Base-by-base conservation (phyloP, 1,140 invertebrate species). In the Lepidotrigona ventralis region DNA sequence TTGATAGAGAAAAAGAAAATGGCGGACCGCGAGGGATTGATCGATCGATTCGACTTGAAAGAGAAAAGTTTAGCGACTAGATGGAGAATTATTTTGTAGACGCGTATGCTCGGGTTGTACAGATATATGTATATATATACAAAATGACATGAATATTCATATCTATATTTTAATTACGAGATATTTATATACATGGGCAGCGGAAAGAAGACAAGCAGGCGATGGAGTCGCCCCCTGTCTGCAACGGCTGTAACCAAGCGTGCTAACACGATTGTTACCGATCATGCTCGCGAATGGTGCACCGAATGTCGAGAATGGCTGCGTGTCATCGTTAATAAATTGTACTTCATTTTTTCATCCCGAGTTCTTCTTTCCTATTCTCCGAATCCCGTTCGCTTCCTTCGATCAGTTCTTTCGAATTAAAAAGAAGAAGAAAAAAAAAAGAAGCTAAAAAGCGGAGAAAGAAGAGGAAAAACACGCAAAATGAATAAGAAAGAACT, bases 101-200 rank as follows among this genome's bases (percentile, higher is more conserved):
- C 26, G 19, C 56, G 54, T 83, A 54, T 83, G 46, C 71, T 29
- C 75, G 70, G 39, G 75, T 83, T 58, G 60, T 58, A 80, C 86
- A 84, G 68, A 84, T 74, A 86, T 76, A 85, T 29, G 77, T 63
- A 46, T 51, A 72, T 58, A 58, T 58, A 63, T 26, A 79, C 60
- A n/a, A 66, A 21, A 26, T 60, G n/a, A 46, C 39, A 70, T 70
- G 46, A 6, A 70, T 70, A 70, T 19, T 60, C 15, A 82, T 74
- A 72, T 82, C 60, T 85, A 80, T 86, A 85, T 87, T 83, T 88
- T 85, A 87, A 85, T 85, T 70, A 79, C 71, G n/a, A 87, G 64
- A 26, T 88, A 88, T 86, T 87, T 88, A 79, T 82, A 88, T 79
- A 66, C 33, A 58, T 70, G 12, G 11, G 17, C 33, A 73, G 51